These are phyloP conservation scores for Myodes glareolus DNA, from an alignment of 2,113 vertebrate genomes.

Conservation along the genomic window DNA sequence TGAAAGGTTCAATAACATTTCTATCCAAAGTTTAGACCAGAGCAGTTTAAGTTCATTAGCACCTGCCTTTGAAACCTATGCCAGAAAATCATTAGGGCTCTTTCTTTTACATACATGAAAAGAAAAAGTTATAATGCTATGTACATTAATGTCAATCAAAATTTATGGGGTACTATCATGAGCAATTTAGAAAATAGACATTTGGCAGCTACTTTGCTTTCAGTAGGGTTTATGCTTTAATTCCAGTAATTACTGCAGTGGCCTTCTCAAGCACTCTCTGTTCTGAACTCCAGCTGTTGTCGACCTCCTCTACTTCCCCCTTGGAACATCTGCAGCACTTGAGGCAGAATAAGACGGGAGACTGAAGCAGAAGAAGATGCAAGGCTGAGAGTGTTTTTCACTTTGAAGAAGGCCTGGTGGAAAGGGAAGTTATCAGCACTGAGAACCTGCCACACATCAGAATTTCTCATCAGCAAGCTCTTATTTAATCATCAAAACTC, in stretches of 20 bases:
- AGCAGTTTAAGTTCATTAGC: not conserved
- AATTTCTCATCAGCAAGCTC: not conserved
- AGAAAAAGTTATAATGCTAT: not conserved
- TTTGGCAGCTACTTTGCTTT: not conserved
- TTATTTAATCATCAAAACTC: not conserved
- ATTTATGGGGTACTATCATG: not conserved
- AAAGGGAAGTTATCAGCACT: not conserved
- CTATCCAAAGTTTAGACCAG: not conserved
- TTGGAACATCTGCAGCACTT: not conserved
- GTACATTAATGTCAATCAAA: not conserved
- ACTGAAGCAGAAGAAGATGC: not conserved
- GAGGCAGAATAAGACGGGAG: not conserved
- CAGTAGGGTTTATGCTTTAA: not conserved
- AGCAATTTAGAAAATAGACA: not conserved
- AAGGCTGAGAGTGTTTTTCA: not conserved
- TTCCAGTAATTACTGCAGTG: conserved; percentile 22
- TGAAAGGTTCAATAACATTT: not conserved
- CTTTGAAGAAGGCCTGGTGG: not conserved
- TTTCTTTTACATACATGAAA: not conserved
- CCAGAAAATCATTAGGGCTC: not conserved
- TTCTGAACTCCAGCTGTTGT: not conserved
- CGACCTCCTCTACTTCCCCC: not conserved
- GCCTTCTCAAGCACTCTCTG: not conserved
- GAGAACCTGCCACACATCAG: not conserved
- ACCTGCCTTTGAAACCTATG: not conserved